These are phyloP conservation scores for Plusia festucae DNA, from an alignment of 2,888 invertebrate genomes.

Conservation along the genomic window DNA sequence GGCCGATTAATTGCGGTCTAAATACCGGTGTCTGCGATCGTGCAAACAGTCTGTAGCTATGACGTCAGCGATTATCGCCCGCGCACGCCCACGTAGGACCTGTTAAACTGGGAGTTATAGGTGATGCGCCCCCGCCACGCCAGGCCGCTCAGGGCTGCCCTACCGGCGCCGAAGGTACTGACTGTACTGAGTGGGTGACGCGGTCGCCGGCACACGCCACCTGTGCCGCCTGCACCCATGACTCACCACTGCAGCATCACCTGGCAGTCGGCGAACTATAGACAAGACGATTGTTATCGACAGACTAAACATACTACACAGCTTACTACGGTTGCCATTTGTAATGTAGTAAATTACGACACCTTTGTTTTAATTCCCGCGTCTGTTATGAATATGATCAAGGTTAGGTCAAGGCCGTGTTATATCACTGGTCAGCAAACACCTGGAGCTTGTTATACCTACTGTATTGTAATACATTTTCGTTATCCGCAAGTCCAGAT, in stretches of 20 bases:
- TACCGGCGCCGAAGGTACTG: neutral
- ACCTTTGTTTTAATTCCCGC: conserved; percentile 1
- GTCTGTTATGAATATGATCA: conserved; percentile 4
- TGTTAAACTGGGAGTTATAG: conserved; percentile 25
- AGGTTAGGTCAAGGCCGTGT: conserved; percentile 4
- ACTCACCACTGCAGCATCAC: neutral
- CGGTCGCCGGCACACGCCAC: neutral
- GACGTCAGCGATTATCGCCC: conserved; percentile 30
- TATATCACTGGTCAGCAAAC: neutral
- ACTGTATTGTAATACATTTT: no score
- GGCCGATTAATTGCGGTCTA: conserved; percentile 38
- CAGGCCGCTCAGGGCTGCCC: conserved; percentile 20
- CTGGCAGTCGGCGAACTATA: neutral
- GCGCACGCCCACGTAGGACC: conserved; percentile 25
- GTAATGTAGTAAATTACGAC: neutral
- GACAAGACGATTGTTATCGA: neutral
- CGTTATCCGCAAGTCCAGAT: no score
- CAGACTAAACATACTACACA: neutral
- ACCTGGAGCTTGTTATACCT: neutral
- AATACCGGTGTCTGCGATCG: conserved; percentile 33
- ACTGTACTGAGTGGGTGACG: neutral
- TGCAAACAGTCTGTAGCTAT: conserved; percentile 27
- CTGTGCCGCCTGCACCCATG: no score
- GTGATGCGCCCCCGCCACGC: conserved; percentile 22
- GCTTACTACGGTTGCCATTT: neutral